phyloP scores from a whole-genome alignment of 2,113 vertebrate genomes.

The Zeus faber region DNA sequence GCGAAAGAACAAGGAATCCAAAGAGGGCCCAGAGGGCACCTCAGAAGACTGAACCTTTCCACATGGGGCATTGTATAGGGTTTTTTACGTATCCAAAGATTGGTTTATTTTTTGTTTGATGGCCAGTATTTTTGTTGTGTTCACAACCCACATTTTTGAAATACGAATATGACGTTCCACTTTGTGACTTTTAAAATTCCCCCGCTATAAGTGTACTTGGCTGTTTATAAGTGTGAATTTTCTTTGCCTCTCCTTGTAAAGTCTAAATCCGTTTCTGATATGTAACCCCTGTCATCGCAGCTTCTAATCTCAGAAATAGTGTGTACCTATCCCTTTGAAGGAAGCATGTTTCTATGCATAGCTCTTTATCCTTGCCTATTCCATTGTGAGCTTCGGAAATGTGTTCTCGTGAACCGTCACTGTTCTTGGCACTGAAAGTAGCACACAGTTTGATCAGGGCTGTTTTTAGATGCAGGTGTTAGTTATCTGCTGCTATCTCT shows the following conservation, averaged over 20 bases:
- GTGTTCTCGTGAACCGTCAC: conserved; percentile 44
- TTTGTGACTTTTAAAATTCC: conserved; percentile 72
- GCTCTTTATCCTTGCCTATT: conserved; percentile 49
- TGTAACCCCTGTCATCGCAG: conserved; percentile 60
- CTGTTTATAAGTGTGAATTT: conserved; percentile 82
- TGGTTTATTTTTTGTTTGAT: conserved; percentile 71
- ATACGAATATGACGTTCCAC: conserved; percentile 62
- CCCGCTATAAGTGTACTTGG: conserved; percentile 77
- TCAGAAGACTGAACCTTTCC: conserved; percentile 76
- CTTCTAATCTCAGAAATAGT: conserved; percentile 52
- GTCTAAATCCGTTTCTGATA: no score
- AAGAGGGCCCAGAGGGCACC: conserved; percentile 81
- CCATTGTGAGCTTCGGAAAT: conserved; percentile 50
- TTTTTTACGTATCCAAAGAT: conserved; percentile 91
- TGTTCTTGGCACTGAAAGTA: conserved; percentile 55
- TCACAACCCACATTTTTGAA: conserved; percentile 62
- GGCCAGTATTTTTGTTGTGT: conserved; percentile 75
- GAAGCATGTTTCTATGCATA: conserved; percentile 70
- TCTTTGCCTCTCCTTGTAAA: no score
- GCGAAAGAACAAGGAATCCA: conserved; percentile 95
- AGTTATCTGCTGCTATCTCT: conserved; percentile 33
- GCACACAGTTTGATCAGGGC: conserved; percentile 39
- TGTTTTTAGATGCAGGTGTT: conserved; percentile 40
- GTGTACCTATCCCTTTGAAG: conserved; percentile 46
- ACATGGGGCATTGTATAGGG: conserved; percentile 64